Conservation (phyloP, 2,888 invertebrate species). For the Scaptomyza tumidula region DNA sequence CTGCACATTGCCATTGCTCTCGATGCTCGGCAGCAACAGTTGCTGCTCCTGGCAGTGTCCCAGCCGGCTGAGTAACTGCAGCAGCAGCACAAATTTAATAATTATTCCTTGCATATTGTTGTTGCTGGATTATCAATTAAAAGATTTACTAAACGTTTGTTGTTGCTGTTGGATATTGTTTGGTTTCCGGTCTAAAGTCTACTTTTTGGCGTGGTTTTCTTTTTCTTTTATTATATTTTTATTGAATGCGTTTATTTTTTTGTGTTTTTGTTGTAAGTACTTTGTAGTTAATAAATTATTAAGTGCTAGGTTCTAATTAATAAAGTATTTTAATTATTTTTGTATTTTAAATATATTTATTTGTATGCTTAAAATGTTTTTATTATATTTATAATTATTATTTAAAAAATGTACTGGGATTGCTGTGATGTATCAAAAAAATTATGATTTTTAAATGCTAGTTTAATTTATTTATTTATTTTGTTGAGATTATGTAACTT, state of each 20-base stretch:
- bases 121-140: slow-evolving; percentile 8
- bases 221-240: neutral
- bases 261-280: slow-evolving; percentile 61
- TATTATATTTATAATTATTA: neutral
- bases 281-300: slow-evolving; percentile 73
- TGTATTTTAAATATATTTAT: slow-evolving; percentile 9
- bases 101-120: slow-evolving; percentile 44
- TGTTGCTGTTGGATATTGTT: slow-evolving; percentile 23
- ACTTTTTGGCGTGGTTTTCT: slow-evolving; percentile 74
- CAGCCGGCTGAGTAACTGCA: slow-evolving; percentile 55
- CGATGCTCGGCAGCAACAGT: slow-evolving; percentile 55
- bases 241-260: slow-evolving; percentile 26
- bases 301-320: slow-evolving; percentile 59
- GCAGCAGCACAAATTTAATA: slow-evolving; percentile 42
- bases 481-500: slow-evolving; percentile 50
- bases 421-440: slow-evolving; percentile 45
- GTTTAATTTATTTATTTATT: slow-evolving; percentile 24
- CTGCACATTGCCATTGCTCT: slow-evolving; percentile 38
- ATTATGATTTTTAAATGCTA: slow-evolving; percentile 33
- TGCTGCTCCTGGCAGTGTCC: slow-evolving; percentile 57
- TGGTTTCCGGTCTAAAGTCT: slow-evolving; percentile 57
- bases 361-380: slow-evolving; percentile 18
- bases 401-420: slow-evolving; percentile 16
- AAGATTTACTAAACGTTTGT: slow-evolving; percentile 43
- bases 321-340: slow-evolving; percentile 40